Conservation (phyloP, 2,113 vertebrate species). For the Pedionomus torquatus region DNA sequence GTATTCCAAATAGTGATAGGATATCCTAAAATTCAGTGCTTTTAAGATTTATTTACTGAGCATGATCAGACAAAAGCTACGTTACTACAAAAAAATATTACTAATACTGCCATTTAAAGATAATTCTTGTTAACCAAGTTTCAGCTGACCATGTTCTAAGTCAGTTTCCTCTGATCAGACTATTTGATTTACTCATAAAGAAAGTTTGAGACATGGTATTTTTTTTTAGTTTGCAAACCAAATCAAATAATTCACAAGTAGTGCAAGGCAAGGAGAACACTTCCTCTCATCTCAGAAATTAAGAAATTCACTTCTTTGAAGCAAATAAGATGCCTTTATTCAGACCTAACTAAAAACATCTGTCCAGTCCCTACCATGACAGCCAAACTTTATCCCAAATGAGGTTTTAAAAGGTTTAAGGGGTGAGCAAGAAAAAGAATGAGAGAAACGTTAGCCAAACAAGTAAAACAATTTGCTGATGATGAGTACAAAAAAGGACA, state of each 20-base stretch:
- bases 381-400: neutral
- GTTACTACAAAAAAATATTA: neutral
- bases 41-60: neutral
- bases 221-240: neutral
- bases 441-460: neutral
- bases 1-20: neutral
- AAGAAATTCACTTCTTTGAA: neutral
- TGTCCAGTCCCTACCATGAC: neutral
- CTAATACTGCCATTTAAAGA: neutral
- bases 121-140: neutral
- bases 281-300: neutral
- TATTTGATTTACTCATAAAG: neutral
- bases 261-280: neutral
- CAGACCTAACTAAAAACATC: neutral
- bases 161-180: neutral
- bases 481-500: neutral
- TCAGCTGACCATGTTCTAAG: neutral
- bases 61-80: neutral
- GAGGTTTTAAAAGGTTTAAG: neutral
- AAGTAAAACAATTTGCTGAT: neutral
- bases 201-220: neutral
- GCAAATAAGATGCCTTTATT: neutral
- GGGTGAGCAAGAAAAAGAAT: neutral
- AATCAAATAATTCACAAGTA: neutral
- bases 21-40: neutral